Evolutionary conservation across 2,113 vertebrate genomes (phyloP), one percentile per base, ranked within the genome.

Genomic region (Odobenus rosmarus): DNA sequence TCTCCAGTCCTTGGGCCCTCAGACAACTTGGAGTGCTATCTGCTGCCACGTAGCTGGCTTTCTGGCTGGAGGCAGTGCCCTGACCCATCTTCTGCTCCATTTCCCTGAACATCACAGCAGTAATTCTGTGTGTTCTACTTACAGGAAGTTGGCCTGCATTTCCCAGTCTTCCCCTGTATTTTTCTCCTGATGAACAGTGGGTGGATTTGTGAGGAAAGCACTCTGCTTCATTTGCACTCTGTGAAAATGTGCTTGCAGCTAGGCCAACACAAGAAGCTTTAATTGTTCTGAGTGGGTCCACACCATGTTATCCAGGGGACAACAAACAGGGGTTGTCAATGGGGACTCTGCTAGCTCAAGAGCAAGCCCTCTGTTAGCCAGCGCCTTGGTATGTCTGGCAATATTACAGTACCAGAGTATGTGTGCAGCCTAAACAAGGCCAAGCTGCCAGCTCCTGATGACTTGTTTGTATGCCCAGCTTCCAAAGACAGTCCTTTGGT

Each of bases 41-140:
- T 49, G 79, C 53, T n/a, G 0, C 83, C 4, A 3, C 0, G 0
- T 13, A 4, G 26, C 36, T 26, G 15, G n/a, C 51, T 76, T 23
- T 71, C 49, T 46, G 55, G 59, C 87, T 31, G 24, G 49, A 94
- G 91, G 96, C 61, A 23, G 23, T 16, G 24, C 23, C 11, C 96
- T 90, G 88, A 74, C 88, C 36, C 36, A 16, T 36, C 95, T 84
- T 92, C 93, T n/a, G 74, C 90, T 90, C 91, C 91, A 90, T 67
- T 97, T 93, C 85, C 82, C 86, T 88, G 76, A 57, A 42, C 26
- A 64, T 26, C 91, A 15, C 13, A 16, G 55, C 15, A 7, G 46
- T 69, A 39, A 85, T n/a, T 84, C 69, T 14, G 11, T n/a, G 76
- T 72, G 67, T 36, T 80, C 95, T 53, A n/a, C 55, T 79, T 64